Evolutionary conservation across 1,140 invertebrate species (phyloP), one percentile per base, ranked within the genome.

Genomic region (Sycobia sp.): DNA sequence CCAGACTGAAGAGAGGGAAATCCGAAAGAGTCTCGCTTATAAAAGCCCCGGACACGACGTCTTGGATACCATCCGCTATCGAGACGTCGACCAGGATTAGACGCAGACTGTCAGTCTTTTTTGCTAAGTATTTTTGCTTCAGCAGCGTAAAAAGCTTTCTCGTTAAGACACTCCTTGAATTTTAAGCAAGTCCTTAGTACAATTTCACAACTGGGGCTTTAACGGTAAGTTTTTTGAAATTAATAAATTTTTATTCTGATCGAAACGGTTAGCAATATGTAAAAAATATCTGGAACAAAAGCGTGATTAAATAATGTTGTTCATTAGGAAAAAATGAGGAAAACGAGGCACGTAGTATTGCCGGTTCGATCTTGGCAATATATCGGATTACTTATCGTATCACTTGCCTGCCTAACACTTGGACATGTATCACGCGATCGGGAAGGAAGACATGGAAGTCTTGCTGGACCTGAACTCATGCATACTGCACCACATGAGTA

Each of bases 361-460:
- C 77, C 77, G 9, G 77, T 81, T 1, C 67, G 68, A 61, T 78
- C 77, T 10, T 79, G 76, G 79, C 76, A 76, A 29, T 77, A 78
- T 38, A 67, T 80, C 13, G 77, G 77, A 0, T 67, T 81, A 0
- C 53, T 81, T 57, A 67, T 80, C 18, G 75, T 81, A 10, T 81
- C 77, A 14, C 58, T 81, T 7, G 75, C 76, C 4, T 81, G 79
- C 23, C 57, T 81, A 7, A 81, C 77, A 1, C 55, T 79, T 5
- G 79, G 79, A 10, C 63, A 73, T 16, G 73, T 79, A 11, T 75
- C 77, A 23, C 69, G 77, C 22, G 79, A 79, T 43, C 71, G 76
- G 29, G 77, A 77, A 69, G 77, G 77, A 55, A 72, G 70, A 39
- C 69, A 77, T 47, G 78, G 76, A 46, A 79, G 69, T 56, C 65